These are phyloP conservation scores for Amazona guildingii DNA, from an alignment of 2,113 vertebrate species.

Conservation along the genomic window DNA sequence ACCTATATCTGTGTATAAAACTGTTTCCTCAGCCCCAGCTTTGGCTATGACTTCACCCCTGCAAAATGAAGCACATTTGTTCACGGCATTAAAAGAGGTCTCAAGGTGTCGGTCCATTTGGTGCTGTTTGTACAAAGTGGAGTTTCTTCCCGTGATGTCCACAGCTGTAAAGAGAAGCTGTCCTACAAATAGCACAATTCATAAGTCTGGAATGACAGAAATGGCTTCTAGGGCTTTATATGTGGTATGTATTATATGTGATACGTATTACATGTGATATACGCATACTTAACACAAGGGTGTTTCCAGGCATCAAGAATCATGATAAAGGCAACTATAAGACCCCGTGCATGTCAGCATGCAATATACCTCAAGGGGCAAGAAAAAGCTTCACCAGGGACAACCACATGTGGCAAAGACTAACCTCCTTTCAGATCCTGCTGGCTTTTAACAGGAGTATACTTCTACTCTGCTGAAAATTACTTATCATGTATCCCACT, in stretches of 20 bases:
- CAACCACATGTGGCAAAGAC: background rate
- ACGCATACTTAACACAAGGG: background rate
- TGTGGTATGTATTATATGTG: background rate
- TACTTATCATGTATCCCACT: background rate
- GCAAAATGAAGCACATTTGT: slow-evolving; percentile 58
- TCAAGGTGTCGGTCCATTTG: slow-evolving; percentile 2
- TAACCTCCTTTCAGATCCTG: background rate
- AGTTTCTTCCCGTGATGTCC: background rate
- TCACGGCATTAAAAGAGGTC: background rate
- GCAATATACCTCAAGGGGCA: background rate
- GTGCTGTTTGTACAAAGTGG: background rate
- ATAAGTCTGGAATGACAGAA: background rate
- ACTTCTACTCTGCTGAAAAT: background rate
- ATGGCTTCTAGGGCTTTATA: background rate
- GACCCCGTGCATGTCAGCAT: background rate
- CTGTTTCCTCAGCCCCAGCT: slow-evolving; percentile 83
- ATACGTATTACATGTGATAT: background rate
- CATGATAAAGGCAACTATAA: background rate
- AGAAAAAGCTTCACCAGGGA: background rate
- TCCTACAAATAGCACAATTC: background rate
- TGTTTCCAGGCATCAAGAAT: background rate
- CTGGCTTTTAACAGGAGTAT: background rate
- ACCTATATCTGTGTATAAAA: slow-evolving; percentile 94
- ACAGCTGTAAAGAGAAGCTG: background rate
- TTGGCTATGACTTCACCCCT: slow-evolving; percentile 95